Base-by-base conservation (phyloP, 2,888 invertebrate species). In the Rhingia campestris region DNA sequence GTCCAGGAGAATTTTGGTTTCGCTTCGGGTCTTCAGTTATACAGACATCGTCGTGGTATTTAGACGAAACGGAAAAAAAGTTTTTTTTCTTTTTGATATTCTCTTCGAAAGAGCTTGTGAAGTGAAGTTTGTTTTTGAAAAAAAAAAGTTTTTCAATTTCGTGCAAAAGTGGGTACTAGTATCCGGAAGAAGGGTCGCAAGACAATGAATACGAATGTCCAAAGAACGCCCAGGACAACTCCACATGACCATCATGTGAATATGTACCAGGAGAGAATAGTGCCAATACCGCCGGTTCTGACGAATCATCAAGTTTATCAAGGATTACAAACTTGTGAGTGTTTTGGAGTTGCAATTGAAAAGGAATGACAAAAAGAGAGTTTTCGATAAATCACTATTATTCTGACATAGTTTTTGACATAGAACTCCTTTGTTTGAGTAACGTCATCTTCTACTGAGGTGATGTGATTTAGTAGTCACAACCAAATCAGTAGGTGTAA, bases 261-360 rank as follows among this genome's bases (percentile, higher is more conserved):
- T 41, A 80, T 84, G 47, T 84, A 33, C 14, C 70, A 79, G n/a
- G 84, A 84, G 9, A 49, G 84, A 37, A 59, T 74, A 0, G 43
- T 80, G 47, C 84, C 73, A 33, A 14, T 53, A 6, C 53, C 73
- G 22, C 77, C 63, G 12, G 80, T 79, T 0, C 72, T 66, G 53
- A 69, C 67, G n/a, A 41, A 30, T n/a, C 66, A 22, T 64, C 82
- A 82, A 45, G 77, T 79, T 53, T 82, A 82, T 43, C 84, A 84
- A 45, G 84, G 84, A 39, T 41, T 84, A 7, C 80, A 84, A 39
- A 84, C 84, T 58, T 84, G 84, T 84, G 43, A 84, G 84, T 80
- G 10, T 6, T 12, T 7, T 32, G 30, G 10, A 30, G 14, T 10
- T 30, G n/a, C n/a, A n/a, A n/a, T n/a, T n/a, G n/a, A n/a, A n/a